phyloP scores from a whole-genome alignment of 2,113 vertebrate genomes.

The Calidris pugnax region DNA sequence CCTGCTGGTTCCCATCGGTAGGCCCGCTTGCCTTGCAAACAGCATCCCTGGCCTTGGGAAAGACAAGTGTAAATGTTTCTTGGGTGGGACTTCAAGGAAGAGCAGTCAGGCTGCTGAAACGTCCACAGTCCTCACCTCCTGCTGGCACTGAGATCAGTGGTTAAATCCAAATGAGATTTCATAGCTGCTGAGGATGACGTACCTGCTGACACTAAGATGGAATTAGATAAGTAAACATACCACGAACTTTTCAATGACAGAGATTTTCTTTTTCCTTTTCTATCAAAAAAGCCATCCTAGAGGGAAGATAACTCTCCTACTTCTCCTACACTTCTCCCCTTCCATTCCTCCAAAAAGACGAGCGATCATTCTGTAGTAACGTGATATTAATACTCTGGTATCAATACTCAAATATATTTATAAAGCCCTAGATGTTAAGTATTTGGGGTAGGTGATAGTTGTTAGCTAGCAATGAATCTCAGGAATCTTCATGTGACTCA shows the following conservation, averaged over 20 bases:
- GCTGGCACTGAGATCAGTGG: background rate
- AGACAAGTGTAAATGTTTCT: background rate
- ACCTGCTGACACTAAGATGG: background rate
- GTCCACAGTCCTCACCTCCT: background rate
- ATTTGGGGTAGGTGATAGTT: background rate
- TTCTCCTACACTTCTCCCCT: background rate
- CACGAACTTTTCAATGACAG: background rate
- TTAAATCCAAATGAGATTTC: background rate
- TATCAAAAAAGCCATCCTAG: background rate
- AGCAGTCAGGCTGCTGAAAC: background rate
- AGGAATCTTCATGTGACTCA: fast-evolving
- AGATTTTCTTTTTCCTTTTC: background rate
- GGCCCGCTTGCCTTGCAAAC: background rate
- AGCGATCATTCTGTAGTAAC: background rate
- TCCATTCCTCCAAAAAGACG: background rate
- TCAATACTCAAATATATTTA: background rate
- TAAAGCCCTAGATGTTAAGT: background rate
- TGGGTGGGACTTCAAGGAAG: background rate
- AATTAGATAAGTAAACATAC: background rate
- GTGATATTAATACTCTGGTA: background rate
- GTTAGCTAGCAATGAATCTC: background rate
- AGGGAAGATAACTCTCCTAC: background rate
- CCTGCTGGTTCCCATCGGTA: background rate
- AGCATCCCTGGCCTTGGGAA: background rate
- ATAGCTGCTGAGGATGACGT: background rate